These are phyloP conservation scores for Bombus polaris DNA, from an alignment of 1,140 invertebrate species.

Conservation along the genomic window DNA sequence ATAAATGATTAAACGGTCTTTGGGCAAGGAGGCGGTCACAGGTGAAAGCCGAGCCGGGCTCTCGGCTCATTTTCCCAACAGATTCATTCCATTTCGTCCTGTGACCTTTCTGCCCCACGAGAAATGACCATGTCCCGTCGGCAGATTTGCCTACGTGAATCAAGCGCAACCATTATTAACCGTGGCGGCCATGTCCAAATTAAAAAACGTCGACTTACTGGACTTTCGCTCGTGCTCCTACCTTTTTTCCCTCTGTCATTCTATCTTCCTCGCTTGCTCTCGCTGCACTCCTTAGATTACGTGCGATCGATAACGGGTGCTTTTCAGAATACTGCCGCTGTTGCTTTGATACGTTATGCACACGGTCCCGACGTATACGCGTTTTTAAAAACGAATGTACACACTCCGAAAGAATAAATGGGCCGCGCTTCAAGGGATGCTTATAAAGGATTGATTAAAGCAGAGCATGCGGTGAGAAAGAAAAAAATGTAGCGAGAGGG, in stretches of 20 bases:
- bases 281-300: conserved; percentile 51
- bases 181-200: conserved; percentile 41
- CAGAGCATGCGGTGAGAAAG: background rate
- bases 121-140: conserved; percentile 24
- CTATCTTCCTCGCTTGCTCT: background rate
- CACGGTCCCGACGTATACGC: background rate
- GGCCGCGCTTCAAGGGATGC: background rate
- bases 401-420: conserved; percentile 39
- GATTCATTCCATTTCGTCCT: conserved; percentile 14
- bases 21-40: background rate
- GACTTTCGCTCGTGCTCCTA: background rate
- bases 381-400: conserved; percentile 39
- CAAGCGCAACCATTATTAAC: conserved; percentile 42
- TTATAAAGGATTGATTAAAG: conserved; percentile 53
- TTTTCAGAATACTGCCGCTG: conserved; percentile 15
- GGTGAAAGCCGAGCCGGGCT: background rate
- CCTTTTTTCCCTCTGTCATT: background rate
- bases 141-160: conserved; percentile 4
- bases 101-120: background rate
- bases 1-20: background rate
- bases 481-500: background rate
- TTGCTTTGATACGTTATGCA: conserved; percentile 42
- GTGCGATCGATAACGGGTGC: conserved; percentile 52
- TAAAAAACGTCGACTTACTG: conserved; percentile 46
- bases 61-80: conserved; percentile 31